phyloP scores from a whole-genome alignment of 2,888 invertebrate species.

The Macaria notata region DNA sequence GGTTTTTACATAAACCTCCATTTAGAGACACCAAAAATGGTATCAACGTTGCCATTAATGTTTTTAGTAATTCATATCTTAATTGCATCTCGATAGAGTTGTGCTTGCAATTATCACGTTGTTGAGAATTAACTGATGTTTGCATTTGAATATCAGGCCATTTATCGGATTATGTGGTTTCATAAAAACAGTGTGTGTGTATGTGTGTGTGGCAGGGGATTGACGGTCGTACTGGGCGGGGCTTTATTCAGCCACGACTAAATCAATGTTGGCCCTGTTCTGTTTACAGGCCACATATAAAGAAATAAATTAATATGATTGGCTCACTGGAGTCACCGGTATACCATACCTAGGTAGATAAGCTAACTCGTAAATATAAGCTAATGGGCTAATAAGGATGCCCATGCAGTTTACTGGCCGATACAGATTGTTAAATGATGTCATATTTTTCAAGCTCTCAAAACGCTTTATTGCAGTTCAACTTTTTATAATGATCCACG shows the following conservation, averaged over 20 bases:
- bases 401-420: constrained; percentile 39
- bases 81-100: constrained; percentile 17
- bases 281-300: constrained; percentile 50
- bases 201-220: constrained; percentile 10
- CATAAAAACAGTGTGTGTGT: constrained; percentile 10
- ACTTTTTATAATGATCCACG: constrained; percentile 18
- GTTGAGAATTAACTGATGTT: constrained; percentile 6
- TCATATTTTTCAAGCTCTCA: constrained; percentile 26
- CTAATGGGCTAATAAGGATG: constrained; percentile 41
- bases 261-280: constrained; percentile 36
- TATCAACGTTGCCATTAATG: background rate
- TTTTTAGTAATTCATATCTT: constrained; percentile 4
- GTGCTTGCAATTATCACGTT: constrained; percentile 16
- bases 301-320: constrained; percentile 63
- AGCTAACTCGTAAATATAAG: constrained; percentile 38
- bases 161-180: constrained; percentile 18
- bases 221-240: constrained; percentile 37
- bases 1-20: background rate
- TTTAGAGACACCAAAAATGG: constrained; percentile 11
- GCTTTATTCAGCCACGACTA: constrained; percentile 32
- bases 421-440: constrained; percentile 35
- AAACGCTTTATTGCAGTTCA: constrained; percentile 25
- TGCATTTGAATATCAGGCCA: constrained; percentile 14
- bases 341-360: constrained; percentile 35
- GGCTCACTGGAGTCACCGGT: constrained; percentile 45